Base-by-base conservation (phyloP, 30 jellyfish, hydroid and myxozoan genomes). In the Cassiopea andromeda region DNA sequence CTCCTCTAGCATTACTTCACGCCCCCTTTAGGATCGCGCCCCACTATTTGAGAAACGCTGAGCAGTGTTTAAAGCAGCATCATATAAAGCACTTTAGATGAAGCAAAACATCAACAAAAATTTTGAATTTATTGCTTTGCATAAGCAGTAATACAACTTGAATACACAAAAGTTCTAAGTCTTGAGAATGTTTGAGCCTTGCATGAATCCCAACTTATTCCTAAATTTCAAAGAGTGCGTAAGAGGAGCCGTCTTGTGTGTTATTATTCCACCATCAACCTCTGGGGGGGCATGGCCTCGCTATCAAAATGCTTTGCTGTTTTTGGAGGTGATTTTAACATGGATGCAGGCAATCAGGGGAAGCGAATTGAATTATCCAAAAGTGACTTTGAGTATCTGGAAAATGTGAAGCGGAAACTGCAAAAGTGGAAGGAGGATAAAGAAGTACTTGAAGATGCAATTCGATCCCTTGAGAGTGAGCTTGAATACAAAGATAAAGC, bases 401-500 rank as follows among this genome's bases (percentile, higher is more conserved):
- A 81, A 66, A 58, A 54, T 6, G 81, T 81, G 14, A 75, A 67
- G 16, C 48, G 15, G 46, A 68, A 66, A 82, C 80, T 81, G 19
- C 68, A 46, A n/a, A 4, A 44, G 48, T 81, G 90, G 90, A 81
- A 46, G n/a, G 70, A 5, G 4, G 90, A 81, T 46, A 81, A 68
- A 81, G 13, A 1, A 19, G 66, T 38, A 18, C 80, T 81, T 27
- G 46, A 38, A 66, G 81, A 61, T 19, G 50, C 47, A 14, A 49
- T 46, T 5, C 27, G 44, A 8, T 18, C 48, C 13, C 54, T 81
- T 27, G 90, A 81, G 60, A 81, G 67, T 60, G 44, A 66, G 27
- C 70, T 81, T 13, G 80, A 44, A 45, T 1, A 18, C 43, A 44
- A 66, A 44, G 57, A 67, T 16, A 48, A 46, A 46, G 59, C 82